These are phyloP conservation scores for Tachyglossus aculeatus DNA, from an alignment of 2,797 vertebrate species.

Conservation along the genomic window DNA sequence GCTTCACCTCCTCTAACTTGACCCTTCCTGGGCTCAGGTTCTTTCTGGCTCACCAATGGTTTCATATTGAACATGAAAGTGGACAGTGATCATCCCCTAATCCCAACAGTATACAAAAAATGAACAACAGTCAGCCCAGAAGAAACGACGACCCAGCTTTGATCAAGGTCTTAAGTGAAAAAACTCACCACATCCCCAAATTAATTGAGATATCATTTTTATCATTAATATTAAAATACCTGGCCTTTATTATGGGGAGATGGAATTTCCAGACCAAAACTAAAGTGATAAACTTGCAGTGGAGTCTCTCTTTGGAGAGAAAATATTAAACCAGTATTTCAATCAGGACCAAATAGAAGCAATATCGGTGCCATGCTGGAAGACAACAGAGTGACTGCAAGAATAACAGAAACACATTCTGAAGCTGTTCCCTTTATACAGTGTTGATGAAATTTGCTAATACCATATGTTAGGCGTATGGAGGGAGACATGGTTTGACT, in stretches of 20 bases:
- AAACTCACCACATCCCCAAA: neutral
- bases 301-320: conserved; percentile 33
- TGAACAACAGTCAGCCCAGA: too few relatives aligned
- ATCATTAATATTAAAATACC: conserved; percentile 14
- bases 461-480: conserved; percentile 73
- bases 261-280: neutral
- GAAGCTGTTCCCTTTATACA: conserved; percentile 55
- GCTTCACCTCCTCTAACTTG: too few relatives aligned
- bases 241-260: conserved; percentile 17
- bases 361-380: conserved; percentile 27
- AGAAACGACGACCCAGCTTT: too few relatives aligned
- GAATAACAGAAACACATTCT: conserved; percentile 63
- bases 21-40: too few relatives aligned
- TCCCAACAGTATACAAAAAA: too few relatives aligned
- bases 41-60: too few relatives aligned
- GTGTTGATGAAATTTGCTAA: conserved; percentile 67
- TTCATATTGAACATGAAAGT: too few relatives aligned
- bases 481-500: conserved; percentile 58
- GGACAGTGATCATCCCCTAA: too few relatives aligned
- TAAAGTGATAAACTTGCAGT: conserved; percentile 21
- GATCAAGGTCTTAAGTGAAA: neutral
- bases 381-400: conserved; percentile 51
- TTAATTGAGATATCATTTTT: conserved; percentile 6
- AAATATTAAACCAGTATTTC: conserved; percentile 50
- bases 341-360: conserved; percentile 40